phyloP scores from a whole-genome alignment of 2,113 vertebrate genomes.

The Addax nasomaculatus region DNA sequence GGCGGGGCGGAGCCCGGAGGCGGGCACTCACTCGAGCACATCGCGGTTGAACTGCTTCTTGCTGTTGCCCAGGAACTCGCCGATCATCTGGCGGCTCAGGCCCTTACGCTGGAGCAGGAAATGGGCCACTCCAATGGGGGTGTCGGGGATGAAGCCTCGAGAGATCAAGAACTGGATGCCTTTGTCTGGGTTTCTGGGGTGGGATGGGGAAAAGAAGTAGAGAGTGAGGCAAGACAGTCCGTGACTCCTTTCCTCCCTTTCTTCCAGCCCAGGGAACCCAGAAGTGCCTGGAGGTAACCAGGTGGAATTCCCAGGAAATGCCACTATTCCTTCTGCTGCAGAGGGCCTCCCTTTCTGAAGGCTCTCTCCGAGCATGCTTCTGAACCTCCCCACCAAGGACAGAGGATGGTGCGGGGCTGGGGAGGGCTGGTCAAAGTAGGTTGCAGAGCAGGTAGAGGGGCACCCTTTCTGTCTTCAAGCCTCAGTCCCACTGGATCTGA shows the following conservation, averaged over 20 bases:
- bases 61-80: slow-evolving; percentile 98
- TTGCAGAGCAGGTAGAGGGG: not conserved
- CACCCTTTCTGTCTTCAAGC: not conserved
- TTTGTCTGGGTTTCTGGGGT: slow-evolving; percentile 94
- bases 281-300: not conserved
- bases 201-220: not conserved
- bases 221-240: not conserved
- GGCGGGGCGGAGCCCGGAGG: not conserved
- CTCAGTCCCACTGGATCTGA: not conserved
- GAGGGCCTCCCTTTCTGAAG: not conserved
- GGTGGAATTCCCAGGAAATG: not conserved
- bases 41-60: slow-evolving; percentile 99
- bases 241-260: not conserved
- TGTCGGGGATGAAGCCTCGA: slow-evolving; percentile 96
- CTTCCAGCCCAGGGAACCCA: not conserved
- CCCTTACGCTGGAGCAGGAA: slow-evolving; percentile 98
- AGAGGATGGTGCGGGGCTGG: not conserved
- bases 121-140: slow-evolving; percentile 96
- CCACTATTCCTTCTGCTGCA: not conserved
- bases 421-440: not conserved
- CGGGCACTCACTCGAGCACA: slow-evolving; percentile 93
- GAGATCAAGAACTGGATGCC: slow-evolving; percentile 98
- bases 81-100: slow-evolving; percentile 98
- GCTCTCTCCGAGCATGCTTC: not conserved
- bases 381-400: not conserved